Percentiles rank a stretch among this genome's conserved stretches.
Evolutionary conservation across 2,888 invertebrate species (phyloP).

Genomic region (Pyrrhia umbra): DNA sequence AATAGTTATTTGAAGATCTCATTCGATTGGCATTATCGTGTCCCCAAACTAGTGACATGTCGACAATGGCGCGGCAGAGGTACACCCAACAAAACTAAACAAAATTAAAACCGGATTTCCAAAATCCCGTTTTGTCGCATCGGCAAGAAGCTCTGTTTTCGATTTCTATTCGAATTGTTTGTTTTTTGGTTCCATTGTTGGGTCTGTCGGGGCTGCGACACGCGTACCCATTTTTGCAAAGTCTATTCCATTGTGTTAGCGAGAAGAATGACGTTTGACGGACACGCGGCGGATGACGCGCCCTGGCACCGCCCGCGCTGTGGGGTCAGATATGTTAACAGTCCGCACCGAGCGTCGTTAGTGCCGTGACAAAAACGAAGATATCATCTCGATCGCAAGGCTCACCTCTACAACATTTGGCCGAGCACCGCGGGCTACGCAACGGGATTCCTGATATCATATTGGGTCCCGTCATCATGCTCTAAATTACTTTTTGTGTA

Average conservation of each 20-base stretch:
- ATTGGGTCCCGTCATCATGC: constrained; percentile 82
- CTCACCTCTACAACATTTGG: constrained; percentile 67
- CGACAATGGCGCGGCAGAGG: constrained; percentile 77
- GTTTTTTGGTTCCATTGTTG: constrained; percentile 88
- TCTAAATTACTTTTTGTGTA: constrained; percentile 87
- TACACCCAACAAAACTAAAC: constrained; percentile 79
- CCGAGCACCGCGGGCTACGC: constrained; percentile 82
- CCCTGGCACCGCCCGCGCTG: constrained; percentile 64
- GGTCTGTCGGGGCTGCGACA: constrained; percentile 81
- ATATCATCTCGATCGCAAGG: constrained; percentile 67
- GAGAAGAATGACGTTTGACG: constrained; percentile 86
- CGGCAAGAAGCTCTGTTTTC: constrained; percentile 88
- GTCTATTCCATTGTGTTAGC: constrained; percentile 86
- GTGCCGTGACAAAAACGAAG: constrained; percentile 70
- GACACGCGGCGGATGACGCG: constrained; percentile 75
- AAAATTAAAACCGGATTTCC: constrained; percentile 88
- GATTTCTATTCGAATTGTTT: constrained; percentile 89
- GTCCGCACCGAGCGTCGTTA: constrained; percentile 61
- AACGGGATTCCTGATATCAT: constrained; percentile 89
- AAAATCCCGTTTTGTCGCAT: constrained; percentile 88
- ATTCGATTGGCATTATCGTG: constrained; percentile 68
- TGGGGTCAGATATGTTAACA: constrained; percentile 70
- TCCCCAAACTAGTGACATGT: constrained; percentile 68
- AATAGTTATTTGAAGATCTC: constrained; percentile 47
- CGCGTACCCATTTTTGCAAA: constrained; percentile 88